phyloP scores from a whole-genome alignment of 2,888 invertebrate genomes.

The Micropterix aruncella region DNA sequence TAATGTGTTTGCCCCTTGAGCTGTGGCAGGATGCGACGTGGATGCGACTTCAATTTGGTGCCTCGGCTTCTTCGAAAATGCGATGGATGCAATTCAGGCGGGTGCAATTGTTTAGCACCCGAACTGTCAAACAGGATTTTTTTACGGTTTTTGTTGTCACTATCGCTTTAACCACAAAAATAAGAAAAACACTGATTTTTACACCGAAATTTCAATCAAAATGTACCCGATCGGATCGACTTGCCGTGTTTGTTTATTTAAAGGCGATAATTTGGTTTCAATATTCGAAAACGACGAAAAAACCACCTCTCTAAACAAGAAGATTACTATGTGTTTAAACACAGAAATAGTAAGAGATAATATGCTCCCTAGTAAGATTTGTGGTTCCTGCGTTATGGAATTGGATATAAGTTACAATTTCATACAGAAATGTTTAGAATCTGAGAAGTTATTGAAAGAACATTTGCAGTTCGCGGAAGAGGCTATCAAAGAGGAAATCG shows the following conservation, averaged over 20 bases:
- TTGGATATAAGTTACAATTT: neutral
- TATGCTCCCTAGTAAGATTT: neutral
- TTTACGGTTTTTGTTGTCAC: too few species aligned
- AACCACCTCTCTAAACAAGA: neutral
- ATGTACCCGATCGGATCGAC: neutral
- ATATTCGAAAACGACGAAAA: neutral
- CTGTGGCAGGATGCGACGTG: too few species aligned
- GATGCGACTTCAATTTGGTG: too few species aligned
- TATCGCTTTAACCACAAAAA: too few species aligned
- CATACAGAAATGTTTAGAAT: neutral
- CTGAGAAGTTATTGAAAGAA: neutral
- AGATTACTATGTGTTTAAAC: neutral
- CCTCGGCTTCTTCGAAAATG: too few species aligned
- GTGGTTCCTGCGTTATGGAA: neutral
- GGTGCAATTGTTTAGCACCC: too few species aligned
- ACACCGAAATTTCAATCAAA: neutral
- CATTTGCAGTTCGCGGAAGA: neutral
- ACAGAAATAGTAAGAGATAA: neutral
- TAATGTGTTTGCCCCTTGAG: too few species aligned
- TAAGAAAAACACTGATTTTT: too few species aligned
- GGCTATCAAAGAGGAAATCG: neutral
- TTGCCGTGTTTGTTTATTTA: neutral
- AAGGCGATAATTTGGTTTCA: neutral
- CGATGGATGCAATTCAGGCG: too few species aligned
- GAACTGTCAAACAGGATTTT: too few species aligned